phyloP scores from a whole-genome alignment of 2,888 invertebrate species.

The Napeogenes sylphis region DNA sequence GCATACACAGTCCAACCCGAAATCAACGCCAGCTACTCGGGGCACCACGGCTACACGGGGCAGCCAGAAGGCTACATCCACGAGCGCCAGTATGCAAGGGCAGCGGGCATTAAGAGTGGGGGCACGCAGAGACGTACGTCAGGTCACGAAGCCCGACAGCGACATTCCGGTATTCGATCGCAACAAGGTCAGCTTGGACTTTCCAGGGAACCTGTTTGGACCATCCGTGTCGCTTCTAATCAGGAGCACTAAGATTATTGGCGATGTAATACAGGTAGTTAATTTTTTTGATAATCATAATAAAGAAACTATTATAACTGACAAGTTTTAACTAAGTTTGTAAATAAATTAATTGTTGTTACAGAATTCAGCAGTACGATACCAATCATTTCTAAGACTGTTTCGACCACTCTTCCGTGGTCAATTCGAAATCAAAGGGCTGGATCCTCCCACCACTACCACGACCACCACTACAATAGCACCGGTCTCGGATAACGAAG shows the following conservation, averaged over 20 bases:
- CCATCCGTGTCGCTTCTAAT: slow-evolving; percentile 82
- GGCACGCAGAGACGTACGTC: slow-evolving; percentile 32
- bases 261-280: slow-evolving; percentile 81
- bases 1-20: background rate
- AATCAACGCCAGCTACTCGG: background rate
- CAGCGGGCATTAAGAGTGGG: slow-evolving; percentile 33
- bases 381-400: slow-evolving; percentile 83
- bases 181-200: slow-evolving; percentile 81
- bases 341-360: slow-evolving; percentile 41
- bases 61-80: slow-evolving; percentile 33
- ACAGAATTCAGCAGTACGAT: slow-evolving; percentile 87
- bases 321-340: background rate
- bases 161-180: slow-evolving; percentile 80
- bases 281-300: background rate
- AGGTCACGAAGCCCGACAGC: slow-evolving; percentile 70
- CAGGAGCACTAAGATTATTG: slow-evolving; percentile 80
- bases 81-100: slow-evolving; percentile 18
- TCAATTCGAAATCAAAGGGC: slow-evolving; percentile 85
- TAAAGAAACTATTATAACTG: slow-evolving; percentile 8
- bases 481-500: slow-evolving; percentile 47
- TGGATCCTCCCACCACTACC: slow-evolving; percentile 78
- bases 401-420: slow-evolving; percentile 86
- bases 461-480: slow-evolving; percentile 41
- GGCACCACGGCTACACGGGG: slow-evolving; percentile 18
- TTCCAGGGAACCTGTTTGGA: slow-evolving; percentile 82